Conservation (phyloP, 35 echinoderm and acorn worm genomes). For the Heliocidaris tuberculata region DNA sequence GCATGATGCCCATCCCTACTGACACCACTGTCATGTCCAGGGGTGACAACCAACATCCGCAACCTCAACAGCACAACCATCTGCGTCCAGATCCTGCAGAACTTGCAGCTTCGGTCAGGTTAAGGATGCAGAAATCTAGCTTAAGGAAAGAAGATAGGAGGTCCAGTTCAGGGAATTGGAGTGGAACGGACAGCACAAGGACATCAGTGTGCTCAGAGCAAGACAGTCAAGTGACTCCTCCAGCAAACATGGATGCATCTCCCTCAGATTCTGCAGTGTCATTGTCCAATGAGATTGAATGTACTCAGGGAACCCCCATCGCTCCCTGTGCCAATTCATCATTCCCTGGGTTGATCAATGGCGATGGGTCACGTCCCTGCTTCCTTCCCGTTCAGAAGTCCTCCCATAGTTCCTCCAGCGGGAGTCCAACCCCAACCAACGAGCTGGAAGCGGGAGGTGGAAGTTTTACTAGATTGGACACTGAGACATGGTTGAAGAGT, state of each 20-base stretch:
- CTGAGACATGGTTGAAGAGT: conserved; percentile 69
- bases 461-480: conserved; percentile 65
- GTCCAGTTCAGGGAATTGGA: conserved; percentile 99
- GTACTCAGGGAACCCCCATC: conserved; percentile 50
- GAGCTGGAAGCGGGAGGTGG: conserved; percentile 1
- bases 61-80: not conserved
- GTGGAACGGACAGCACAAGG: conserved; percentile 86
- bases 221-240: conserved; percentile 36
- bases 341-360: conserved; percentile 32
- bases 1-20: conserved; percentile 40
- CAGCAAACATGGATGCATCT: conserved; percentile 48
- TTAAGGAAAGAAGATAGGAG: conserved; percentile 78
- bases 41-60: not conserved
- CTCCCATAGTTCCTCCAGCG: conserved; percentile 56
- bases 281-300: conserved; percentile 74
- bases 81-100: not conserved
- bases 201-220: conserved; percentile 90
- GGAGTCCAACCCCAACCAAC: conserved; percentile 61
- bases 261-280: conserved; percentile 97
- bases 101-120: conserved; percentile 51
- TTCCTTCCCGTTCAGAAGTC: conserved; percentile 34
- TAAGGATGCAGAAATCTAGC: conserved; percentile 70
- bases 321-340: not conserved
- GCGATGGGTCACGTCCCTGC: conserved; percentile 28
- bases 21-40: not conserved